Evolutionary conservation across 2,797 vertebrate genomes (phyloP).

Genomic region (Eulemur coronatus): DNA sequence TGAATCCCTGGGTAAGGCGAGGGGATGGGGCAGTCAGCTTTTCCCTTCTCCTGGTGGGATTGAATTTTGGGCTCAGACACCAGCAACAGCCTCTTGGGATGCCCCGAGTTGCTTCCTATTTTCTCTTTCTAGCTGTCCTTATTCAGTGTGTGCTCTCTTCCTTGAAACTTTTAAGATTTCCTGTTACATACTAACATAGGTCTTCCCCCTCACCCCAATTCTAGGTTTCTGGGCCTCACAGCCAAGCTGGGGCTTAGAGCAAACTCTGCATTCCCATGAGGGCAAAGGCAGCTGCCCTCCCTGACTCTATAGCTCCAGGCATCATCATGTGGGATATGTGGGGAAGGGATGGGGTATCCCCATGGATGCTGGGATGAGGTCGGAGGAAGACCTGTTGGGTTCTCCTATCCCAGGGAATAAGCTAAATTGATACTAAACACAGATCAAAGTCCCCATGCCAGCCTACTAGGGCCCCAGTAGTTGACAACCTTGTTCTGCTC

Average conservation of each 20-base stretch:
- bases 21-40: not conserved
- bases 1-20: constrained; percentile 4
- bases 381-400: constrained; percentile 13
- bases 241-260: constrained; percentile 40
- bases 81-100: constrained; percentile 78
- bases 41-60: not conserved
- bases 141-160: constrained; percentile 63
- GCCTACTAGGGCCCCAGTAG: not conserved
- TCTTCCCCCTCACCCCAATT: constrained; percentile 41
- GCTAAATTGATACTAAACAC: constrained; percentile 28
- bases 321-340: not conserved
- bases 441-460: not conserved
- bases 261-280: constrained; percentile 51
- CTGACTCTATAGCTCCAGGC: constrained; percentile 9
- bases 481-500: not conserved
- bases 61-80: constrained; percentile 75
- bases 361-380: constrained; percentile 24
- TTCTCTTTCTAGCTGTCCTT: constrained; percentile 59
- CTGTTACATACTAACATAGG: constrained; percentile 65
- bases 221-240: constrained; percentile 50
- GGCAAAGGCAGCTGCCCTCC: constrained; percentile 60
- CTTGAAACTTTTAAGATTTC: constrained; percentile 60
- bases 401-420: not conserved
- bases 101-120: constrained; percentile 65
- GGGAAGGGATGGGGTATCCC: not conserved